Conservation (phyloP, 2,113 vertebrate species). For the Tychaedon coryphoeus region DNA sequence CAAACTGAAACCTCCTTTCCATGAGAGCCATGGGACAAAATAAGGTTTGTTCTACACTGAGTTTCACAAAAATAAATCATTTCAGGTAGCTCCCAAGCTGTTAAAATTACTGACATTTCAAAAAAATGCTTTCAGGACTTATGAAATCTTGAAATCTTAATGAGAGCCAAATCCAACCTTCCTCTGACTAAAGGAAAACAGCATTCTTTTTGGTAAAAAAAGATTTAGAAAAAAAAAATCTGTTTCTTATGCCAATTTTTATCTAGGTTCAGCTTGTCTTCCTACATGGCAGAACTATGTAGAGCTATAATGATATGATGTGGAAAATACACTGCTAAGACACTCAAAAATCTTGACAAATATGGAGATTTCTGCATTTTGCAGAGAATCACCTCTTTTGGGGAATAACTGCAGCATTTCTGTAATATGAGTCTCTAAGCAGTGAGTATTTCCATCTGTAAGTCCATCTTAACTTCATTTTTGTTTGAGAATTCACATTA, state of each 20-base stretch:
- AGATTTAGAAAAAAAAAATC: background rate
- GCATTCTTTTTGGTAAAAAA: background rate
- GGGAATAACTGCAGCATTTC: background rate
- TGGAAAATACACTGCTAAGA: background rate
- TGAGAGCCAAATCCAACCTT: background rate
- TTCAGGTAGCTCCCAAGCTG: background rate
- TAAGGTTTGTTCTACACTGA: background rate
- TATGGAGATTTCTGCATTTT: background rate
- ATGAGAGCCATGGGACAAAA: background rate
- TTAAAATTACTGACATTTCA: background rate
- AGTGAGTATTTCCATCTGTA: background rate
- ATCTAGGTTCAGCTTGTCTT: background rate
- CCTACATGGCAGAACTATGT: background rate
- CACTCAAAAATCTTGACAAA: background rate
- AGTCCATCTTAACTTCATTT: background rate
- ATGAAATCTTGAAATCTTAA: background rate
- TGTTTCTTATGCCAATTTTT: background rate
- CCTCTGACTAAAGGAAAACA: background rate
- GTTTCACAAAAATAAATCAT: background rate
- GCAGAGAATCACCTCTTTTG: background rate
- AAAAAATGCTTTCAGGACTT: background rate
- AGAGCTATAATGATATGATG: background rate
- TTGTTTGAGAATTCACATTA: background rate
- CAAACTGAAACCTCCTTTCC: background rate
- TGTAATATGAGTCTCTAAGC: background rate